Base-by-base conservation (phyloP, 2,113 vertebrate genomes). In the Eulemur rufifrons region DNA sequence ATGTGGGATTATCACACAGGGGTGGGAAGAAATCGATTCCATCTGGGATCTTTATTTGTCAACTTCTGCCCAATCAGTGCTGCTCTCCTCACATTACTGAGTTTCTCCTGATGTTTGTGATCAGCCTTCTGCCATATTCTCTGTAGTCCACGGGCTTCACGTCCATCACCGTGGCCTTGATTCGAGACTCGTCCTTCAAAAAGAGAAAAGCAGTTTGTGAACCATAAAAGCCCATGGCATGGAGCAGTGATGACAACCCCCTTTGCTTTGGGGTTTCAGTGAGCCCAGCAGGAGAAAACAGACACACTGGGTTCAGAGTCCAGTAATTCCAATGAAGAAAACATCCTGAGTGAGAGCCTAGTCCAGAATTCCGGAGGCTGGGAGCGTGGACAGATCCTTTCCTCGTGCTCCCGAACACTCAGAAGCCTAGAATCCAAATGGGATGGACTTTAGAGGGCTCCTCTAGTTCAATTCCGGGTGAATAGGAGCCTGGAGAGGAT, bases 161-260 rank as follows among this genome's bases (percentile, higher is more conserved):
- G 0, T 99, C 99, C 98, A 99, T 3, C 74, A 99, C 99, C 0
- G 99, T 99, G 11, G 99, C 99, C 97, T 99, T 99, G 98, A 99
- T 99, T 93, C 99, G 99, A 96, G 99, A 99, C 77, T 99, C 99
- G 37, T 99, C 99, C 99, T 99, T 96, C 47, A 85, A 14, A 96
- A 91, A 96, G 81, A 97, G 96, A 98, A 92, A 77, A 32, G 81
- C 0, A 0, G 77, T 8, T 29, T 45, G 96, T 95, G 85, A 98
- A 50, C 1, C 32, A 56, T 45, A n/a, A 71, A 66, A 76, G 9
- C 25, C 82, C 8, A 0, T 9, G 42, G 71, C 64, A 66, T 47
- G 56, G n/a, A 63, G 86, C 14, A 7, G 50, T 21, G 71, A 78
- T 29, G 37, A 50, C 39, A 95, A 95, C 69, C 50, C 89, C 52